Percentiles rank a stretch among this genome's conserved stretches.
These are phyloP conservation scores for Neotoma lepida DNA, from an alignment of 2,113 vertebrate genomes.

Conservation along the genomic window DNA sequence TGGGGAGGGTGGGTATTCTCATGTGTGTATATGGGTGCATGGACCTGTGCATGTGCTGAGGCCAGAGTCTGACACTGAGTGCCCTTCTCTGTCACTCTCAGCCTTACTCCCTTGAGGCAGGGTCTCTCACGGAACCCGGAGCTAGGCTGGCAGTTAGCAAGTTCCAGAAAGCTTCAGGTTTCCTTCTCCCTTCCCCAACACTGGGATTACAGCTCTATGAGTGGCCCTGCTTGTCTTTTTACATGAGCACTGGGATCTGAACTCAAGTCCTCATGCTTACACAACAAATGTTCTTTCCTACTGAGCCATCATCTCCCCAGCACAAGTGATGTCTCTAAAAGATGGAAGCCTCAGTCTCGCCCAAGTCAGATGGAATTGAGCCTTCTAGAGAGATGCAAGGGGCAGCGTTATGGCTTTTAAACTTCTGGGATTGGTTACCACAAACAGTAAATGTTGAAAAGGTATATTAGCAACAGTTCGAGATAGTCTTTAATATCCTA, in stretches of 20 bases:
- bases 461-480: accelerated
- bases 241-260: neutral
- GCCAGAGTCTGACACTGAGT: neutral
- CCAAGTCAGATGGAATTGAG: neutral
- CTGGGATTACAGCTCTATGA: neutral
- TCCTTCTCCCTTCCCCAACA: too few relatives aligned
- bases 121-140: neutral
- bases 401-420: neutral
- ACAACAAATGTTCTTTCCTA: neutral
- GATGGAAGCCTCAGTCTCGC: neutral
- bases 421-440: neutral
- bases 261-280: neutral
- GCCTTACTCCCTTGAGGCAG: neutral
- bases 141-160: neutral
- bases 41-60: neutral
- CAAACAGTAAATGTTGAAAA: neutral
- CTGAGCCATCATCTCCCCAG: neutral
- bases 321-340: neutral
- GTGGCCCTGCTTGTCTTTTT: too few relatives aligned
- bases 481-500: neutral
- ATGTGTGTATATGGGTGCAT: neutral
- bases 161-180: neutral
- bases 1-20: too few relatives aligned
- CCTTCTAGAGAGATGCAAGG: accelerated
- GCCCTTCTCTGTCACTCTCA: neutral